Percentiles rank a stretch among this genome's conserved stretches.
Evolutionary conservation across 2,888 invertebrate genomes (phyloP).

Genomic region (Prosopocoilus inquinatus): DNA sequence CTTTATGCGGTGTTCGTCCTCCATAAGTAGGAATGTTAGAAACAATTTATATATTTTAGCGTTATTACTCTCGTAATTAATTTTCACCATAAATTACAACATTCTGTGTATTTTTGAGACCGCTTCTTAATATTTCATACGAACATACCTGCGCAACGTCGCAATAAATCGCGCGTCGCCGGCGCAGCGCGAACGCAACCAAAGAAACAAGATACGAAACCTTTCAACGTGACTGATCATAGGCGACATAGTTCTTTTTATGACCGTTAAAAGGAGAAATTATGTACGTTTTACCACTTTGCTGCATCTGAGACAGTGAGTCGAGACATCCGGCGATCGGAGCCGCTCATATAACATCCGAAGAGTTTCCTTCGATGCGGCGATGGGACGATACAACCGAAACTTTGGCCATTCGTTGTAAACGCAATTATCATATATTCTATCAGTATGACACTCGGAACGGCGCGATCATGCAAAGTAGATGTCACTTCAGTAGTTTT

Average conservation of each 20-base stretch:
- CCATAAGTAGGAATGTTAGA: too few species aligned
- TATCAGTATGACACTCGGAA: constrained; percentile 47
- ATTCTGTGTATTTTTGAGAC: constrained; percentile 2
- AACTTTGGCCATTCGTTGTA: constrained; percentile 47
- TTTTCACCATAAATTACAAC: not conserved
- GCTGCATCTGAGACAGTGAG: constrained; percentile 19
- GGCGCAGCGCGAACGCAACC: not conserved
- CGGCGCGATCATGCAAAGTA: constrained; percentile 49
- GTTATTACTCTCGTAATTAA: too few species aligned
- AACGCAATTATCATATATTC: constrained; percentile 49
- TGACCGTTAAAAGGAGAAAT: not conserved
- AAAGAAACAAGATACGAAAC: constrained; percentile 2
- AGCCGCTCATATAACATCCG: constrained; percentile 24
- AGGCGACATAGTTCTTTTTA: not conserved
- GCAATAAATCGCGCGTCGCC: not conserved
- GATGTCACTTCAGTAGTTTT: constrained; percentile 35
- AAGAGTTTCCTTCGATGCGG: constrained; percentile 34
- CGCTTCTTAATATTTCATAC: not conserved
- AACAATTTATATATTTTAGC: too few species aligned
- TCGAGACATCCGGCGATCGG: constrained; percentile 19
- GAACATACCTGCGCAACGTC: not conserved
- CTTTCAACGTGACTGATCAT: constrained; percentile 1
- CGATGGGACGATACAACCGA: constrained; percentile 37
- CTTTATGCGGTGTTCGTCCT: too few species aligned
- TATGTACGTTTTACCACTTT: constrained; percentile 3